Base-by-base conservation (phyloP, 2,113 vertebrate species). In the Sylvietta virens region DNA sequence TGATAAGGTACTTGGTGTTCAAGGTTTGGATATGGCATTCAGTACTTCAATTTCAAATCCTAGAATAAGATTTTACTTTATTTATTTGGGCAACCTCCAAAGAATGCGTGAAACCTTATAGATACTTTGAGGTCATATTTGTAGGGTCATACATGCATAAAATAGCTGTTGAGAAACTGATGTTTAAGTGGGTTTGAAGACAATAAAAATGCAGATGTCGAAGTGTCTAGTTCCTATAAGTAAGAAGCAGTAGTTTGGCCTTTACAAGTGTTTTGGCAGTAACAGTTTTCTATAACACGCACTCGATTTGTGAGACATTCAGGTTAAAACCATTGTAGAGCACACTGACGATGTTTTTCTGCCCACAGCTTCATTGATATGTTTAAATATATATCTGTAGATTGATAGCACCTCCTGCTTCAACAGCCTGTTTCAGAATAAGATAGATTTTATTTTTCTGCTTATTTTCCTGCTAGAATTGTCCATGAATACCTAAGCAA, bases 401-500 rank as follows among this genome's bases (percentile, higher is more conserved):
- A 82, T 64, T 39, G 82, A 53, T 58, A 72, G 17, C 33, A 56
- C 14, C 33, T 91, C 18, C 40, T 83, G 33, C 23, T 69, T 61
- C 42, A 50, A 57, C 33, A 50, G 2, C 11, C 48, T 72, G 54
- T 60, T 72, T 39, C 18, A 50, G 44, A 71, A 10, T 65, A 67
- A 35, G 80, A 82, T 72, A 67, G 28, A 72, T 53, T 45, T 21
- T 81, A n/a, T 81, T 90, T 69, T 95, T 54, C 48, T 96, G 70
- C 92, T 61, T 67, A 13, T 90, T 56, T 77, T 90, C 48, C 56
- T 98, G 86, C 50, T 97, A 99, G 99, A 97, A 96, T 98, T 97
- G 98, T 99, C 91, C 98, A 98, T 88, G 98, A 98, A 96, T 98
- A 99, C 96, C 97, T 99, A 97, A 98, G 98, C 95, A 98, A 98